Base-by-base conservation (phyloP, 2,888 invertebrate genomes). In the Pyrrhopygopsis socrates region DNA sequence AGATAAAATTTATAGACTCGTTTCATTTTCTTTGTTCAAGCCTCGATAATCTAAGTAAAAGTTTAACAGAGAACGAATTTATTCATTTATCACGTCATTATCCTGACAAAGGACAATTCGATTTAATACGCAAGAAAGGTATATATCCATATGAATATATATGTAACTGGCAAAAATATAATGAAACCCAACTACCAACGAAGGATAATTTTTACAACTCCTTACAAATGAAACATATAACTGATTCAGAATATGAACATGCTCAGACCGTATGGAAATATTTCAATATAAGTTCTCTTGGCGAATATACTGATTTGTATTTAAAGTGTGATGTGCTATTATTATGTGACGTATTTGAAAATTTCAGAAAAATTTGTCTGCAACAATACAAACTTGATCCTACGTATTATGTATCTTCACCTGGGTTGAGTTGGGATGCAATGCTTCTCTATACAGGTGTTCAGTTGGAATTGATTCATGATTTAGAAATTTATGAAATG, bases 111-210 rank as follows among this genome's bases (percentile, higher is more conserved):
- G 20, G 3, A 5, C 54, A 54, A 54, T 54, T 54, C 54, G 54
- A 54, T 54, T 54, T 54, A 54, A 54, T 54, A 54, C 5, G 54
- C 8, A 45, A 15, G 18, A 54, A 54, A 54, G 54, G 54, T 54
- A 54, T n/a, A n/a, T 90, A 82, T 67, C 85, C 90, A 0, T 93
- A 92, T 45, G 90, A 92, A 15, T 90, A 93, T 71, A 81, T 93
- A 29, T 67, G 60, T 58, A 24, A 27, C 13, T 89, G 84, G 86
- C 11, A 50, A 13, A 78, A 71, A 68, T 88, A 54, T n/a, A 54
- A 54, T 54, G 54, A 54, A 54, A 54, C 54, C 3, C 9, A 54
- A 54, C 54, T 54, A 9, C 54, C 54, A n/a, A 9, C 54, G n/a
- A 54, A 54, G 11, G 54, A 54, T 54, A 9, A 13, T 54, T 54